Evolutionary conservation across 2,113 vertebrate species (phyloP), one percentile per base, ranked within the genome.

Genomic region (Echinops telfairi): DNA sequence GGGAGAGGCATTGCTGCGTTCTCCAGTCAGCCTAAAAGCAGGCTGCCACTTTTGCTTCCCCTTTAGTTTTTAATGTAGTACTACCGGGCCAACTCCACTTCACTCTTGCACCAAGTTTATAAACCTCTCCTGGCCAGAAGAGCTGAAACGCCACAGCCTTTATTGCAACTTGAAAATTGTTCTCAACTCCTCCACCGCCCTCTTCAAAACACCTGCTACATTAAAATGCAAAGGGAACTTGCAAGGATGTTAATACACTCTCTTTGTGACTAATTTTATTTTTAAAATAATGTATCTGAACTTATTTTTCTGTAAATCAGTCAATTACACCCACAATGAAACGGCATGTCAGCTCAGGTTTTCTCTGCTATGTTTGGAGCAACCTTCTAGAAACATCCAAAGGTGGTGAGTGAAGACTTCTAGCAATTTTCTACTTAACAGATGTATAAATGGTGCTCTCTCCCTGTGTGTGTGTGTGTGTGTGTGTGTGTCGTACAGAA

Each of bases 171-270:
- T 62, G 33, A 57, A 85, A 58, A 75, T 90, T 31, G 8, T 17
- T 83, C 66, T 83, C 36, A 64, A 53, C 11, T 10, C 25, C 43
- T 84, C 31, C 31, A 68, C 22, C 88, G 1, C 9, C 17, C 78
- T 75, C 77, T 66, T n/a, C 64, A 93, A 70, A 81, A 31, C 36
- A 40, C 23, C 25, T 76, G 38, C 38, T 82, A 53, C 47, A 95
- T 89, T 95, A 38, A 89, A 89, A 89, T 25, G 15, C 53, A 94
- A 33, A 62, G 70, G 25, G n/a, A 68, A 62, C 66, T 33, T n/a
- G 36, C 86, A 89, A 84, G 25, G 23, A 47, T 29, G 40, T 29
- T 22, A 47, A 14, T 9, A 11, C 2, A 1, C 4, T 47, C 22
- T 10, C 5, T 81, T 62, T 86, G 15, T 60, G 58, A 60, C 58